Conservation (phyloP, 23 tunicate genomes). For the Aplidium turbinatum region DNA sequence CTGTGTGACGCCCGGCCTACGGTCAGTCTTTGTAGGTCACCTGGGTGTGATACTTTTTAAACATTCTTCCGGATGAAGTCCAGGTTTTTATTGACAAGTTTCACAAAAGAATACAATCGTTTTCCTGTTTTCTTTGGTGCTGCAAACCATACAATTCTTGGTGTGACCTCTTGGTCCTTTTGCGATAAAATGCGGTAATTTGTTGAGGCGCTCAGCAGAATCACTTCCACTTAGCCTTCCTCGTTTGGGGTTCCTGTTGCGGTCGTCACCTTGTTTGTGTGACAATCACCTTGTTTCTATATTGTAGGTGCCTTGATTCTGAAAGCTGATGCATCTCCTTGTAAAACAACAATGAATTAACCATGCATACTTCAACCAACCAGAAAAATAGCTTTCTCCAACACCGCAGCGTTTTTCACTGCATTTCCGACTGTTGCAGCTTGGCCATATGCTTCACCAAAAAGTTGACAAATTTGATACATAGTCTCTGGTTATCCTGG, state of each 20-base stretch:
- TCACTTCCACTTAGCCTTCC: neutral
- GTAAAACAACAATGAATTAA: no score
- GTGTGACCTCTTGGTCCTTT: neutral
- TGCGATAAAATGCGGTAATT: neutral
- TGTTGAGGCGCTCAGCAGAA: neutral
- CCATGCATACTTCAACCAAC: no score
- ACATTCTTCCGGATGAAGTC: no score
- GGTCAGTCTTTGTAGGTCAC: neutral
- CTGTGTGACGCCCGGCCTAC: neutral
- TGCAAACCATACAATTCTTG: constrained; percentile 2
- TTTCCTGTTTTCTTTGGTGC: constrained; percentile 2
- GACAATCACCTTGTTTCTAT: neutral
- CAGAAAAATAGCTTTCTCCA: no score
- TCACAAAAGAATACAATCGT: neutral
- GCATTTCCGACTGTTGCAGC: no score
- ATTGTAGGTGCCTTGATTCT: neutral
- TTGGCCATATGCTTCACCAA: constrained; percentile 7
- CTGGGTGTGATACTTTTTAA: neutral
- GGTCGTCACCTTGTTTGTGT: neutral
- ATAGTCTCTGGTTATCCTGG: neutral
- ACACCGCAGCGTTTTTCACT: no score
- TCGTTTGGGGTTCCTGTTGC: neutral
- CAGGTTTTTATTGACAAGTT: no score
- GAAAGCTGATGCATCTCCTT: neutral
- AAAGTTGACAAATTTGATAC: neutral